Percentiles rank a stretch among this genome's conserved stretches.
Evolutionary conservation across 2,113 vertebrate genomes (phyloP).

Genomic region (Theropithecus gelada): DNA sequence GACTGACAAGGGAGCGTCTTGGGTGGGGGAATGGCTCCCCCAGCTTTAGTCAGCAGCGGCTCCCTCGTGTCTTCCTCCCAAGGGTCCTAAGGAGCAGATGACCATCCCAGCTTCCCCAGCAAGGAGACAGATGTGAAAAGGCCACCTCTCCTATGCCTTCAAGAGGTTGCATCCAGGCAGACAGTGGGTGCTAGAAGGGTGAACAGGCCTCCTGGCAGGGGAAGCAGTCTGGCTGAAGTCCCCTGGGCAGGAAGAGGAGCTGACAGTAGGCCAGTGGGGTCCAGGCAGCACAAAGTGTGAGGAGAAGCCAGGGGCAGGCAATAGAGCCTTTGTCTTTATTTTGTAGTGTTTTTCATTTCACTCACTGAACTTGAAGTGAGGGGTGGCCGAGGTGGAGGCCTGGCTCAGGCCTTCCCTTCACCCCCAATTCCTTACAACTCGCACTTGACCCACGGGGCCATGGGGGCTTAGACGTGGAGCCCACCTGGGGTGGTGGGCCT

Average conservation of each 20-base stretch:
- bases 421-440: neutral
- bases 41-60: neutral
- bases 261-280: neutral
- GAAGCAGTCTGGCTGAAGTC: neutral
- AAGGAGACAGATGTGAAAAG: neutral
- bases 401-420: neutral
- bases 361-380: neutral
- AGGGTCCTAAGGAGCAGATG: neutral
- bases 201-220: neutral
- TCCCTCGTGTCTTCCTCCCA: neutral
- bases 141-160: neutral
- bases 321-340: neutral
- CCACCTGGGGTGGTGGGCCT: neutral
- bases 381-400: too few relatives aligned
- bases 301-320: neutral
- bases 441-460: neutral
- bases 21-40: rapidly evolving
- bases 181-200: neutral
- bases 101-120: rapidly evolving
- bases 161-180: neutral
- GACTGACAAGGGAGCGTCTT: rapidly evolving
- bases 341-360: neutral
- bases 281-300: neutral
- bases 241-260: neutral
- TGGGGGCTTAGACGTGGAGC: neutral